Evolutionary conservation across 1,140 invertebrate species (phyloP).

Genomic region (Drosophila nigrodunni): DNA sequence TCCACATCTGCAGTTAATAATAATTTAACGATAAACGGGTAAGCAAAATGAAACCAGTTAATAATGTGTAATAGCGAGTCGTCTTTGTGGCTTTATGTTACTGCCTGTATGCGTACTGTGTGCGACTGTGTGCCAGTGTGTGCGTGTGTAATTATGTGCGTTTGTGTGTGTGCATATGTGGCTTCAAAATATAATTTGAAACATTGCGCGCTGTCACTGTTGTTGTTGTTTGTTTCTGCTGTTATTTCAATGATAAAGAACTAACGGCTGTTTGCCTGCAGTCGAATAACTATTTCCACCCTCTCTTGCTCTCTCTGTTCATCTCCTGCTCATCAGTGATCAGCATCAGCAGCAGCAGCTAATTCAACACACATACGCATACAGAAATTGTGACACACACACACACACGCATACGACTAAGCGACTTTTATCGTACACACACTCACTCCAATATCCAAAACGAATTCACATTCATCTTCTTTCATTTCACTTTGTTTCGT

Average conservation of each 20-base stretch:
- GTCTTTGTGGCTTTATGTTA: slow-evolving; percentile 5
- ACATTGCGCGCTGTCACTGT: slow-evolving; percentile 31
- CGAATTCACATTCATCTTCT: slow-evolving; percentile 48
- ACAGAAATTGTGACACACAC: slow-evolving; percentile 21
- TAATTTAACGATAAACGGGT: slow-evolving; percentile 28
- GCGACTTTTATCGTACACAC: slow-evolving; percentile 22
- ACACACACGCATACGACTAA: slow-evolving; percentile 1
- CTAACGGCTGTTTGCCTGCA: slow-evolving; percentile 48
- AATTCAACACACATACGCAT: slow-evolving; percentile 11
- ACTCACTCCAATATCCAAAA: slow-evolving; percentile 33
- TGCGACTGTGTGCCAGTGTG: neutral
- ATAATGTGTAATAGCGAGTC: slow-evolving; percentile 39
- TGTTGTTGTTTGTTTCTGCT: slow-evolving; percentile 12
- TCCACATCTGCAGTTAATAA: slow-evolving; percentile 35
- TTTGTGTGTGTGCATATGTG: slow-evolving; percentile 40
- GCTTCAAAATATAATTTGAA: slow-evolving; percentile 54
- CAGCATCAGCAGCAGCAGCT: slow-evolving; percentile 27
- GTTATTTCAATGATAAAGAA: slow-evolving; percentile 39
- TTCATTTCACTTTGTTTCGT: slow-evolving; percentile 4
- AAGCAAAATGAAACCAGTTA: slow-evolving; percentile 58
- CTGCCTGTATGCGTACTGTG: neutral
- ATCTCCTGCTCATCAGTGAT: slow-evolving; percentile 13
- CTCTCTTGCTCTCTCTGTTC: slow-evolving; percentile 14
- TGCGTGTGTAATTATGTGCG: neutral
- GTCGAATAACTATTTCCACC: slow-evolving; percentile 32